Evolutionary conservation across 2,113 vertebrate genomes (phyloP).

Genomic region (Dicerorhinus sumatrensis): DNA sequence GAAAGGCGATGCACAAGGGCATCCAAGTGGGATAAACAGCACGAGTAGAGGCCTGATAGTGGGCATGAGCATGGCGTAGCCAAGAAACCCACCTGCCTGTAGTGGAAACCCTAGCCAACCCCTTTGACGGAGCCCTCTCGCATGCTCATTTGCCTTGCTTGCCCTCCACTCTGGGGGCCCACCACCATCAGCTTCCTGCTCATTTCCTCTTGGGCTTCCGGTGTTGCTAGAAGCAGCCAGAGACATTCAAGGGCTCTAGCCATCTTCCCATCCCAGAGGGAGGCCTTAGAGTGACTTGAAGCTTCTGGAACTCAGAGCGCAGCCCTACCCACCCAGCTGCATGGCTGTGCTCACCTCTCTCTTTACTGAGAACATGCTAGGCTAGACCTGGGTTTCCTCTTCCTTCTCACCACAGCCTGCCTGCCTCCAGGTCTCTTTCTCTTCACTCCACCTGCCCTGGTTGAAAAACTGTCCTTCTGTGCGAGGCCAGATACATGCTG

Average conservation of each 20-base stretch:
- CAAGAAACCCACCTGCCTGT: not conserved
- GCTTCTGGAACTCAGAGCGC: not conserved
- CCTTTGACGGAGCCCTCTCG: not conserved
- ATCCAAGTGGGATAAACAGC: not conserved
- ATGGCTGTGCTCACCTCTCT: not conserved
- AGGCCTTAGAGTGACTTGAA: not conserved
- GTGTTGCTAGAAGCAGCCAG: not conserved
- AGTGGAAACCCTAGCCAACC: not conserved
- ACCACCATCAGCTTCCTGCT: not conserved
- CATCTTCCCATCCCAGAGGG: not conserved
- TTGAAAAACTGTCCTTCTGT: not conserved
- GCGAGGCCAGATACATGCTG: not conserved
- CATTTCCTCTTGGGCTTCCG: not conserved
- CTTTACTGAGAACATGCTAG: fast-evolving
- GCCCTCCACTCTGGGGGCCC: not conserved
- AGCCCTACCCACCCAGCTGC: fast-evolving
- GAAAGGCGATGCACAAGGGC: not conserved
- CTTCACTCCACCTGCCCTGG: not conserved
- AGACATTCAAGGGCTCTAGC: not conserved
- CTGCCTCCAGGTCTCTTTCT: not conserved
- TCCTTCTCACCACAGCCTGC: not conserved
- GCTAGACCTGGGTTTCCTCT: not conserved
- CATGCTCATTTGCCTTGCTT: not conserved
- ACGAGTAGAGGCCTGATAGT: too few relatives aligned
- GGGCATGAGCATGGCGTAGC: not conserved